Percentiles rank a stretch among this genome's conserved stretches.
Evolutionary conservation across 2,888 invertebrate species (phyloP).

Genomic region (Uloborus plumipes): DNA sequence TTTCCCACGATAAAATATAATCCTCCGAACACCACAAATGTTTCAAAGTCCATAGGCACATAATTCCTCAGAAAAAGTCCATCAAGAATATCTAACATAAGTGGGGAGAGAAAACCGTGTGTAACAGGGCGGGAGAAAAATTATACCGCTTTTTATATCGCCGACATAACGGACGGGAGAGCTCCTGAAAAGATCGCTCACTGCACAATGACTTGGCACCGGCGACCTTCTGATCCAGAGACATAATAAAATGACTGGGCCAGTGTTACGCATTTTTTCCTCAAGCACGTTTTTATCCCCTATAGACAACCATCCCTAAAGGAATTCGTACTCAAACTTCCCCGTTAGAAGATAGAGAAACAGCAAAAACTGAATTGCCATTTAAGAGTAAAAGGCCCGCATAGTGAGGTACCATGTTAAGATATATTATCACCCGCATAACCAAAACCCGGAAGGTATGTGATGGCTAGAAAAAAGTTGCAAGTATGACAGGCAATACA

Average conservation of each 20-base stretch:
- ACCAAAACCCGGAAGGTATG: too few species aligned
- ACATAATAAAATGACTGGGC: conserved; percentile 41
- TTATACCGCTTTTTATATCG: conserved; percentile 34
- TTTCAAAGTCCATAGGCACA: conserved; percentile 16
- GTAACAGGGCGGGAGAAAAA: conserved; percentile 14
- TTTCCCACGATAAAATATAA: conserved; percentile 48
- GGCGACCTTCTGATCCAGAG: conserved; percentile 44
- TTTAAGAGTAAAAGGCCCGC: too few species aligned
- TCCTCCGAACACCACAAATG: conserved; percentile 23
- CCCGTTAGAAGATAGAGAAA: too few species aligned
- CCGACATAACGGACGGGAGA: conserved; percentile 21
- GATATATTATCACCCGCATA: too few species aligned
- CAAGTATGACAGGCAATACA: too few species aligned
- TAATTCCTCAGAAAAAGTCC: conserved; percentile 24
- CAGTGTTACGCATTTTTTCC: conserved; percentile 8
- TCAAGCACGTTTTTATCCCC: conserved; percentile 9
- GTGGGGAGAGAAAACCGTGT: background rate
- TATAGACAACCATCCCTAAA: too few species aligned
- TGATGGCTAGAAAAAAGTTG: too few species aligned
- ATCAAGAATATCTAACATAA: conserved; percentile 20
- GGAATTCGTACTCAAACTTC: too few species aligned
- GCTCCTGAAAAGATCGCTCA: conserved; percentile 37
- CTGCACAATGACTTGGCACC: conserved; percentile 45
- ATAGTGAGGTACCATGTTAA: too few species aligned
- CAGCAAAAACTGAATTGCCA: too few species aligned